phyloP scores from a whole-genome alignment of 2,797 vertebrate species.

The Sebastes kiyomatsui region DNA sequence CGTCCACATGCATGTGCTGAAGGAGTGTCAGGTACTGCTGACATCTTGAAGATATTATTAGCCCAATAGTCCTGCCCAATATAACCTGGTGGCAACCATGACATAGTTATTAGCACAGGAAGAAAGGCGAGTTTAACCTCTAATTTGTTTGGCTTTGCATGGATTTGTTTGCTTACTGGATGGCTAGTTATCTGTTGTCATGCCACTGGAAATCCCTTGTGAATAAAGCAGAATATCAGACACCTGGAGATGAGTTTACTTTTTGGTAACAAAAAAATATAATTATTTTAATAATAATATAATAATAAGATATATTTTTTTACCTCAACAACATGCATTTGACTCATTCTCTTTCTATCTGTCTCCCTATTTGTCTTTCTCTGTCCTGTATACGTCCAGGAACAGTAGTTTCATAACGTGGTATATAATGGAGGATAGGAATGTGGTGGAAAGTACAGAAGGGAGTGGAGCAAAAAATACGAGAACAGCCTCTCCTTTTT shows the following conservation, averaged over 20 bases:
- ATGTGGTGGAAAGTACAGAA: slow-evolving; percentile 29
- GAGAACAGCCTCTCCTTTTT: not conserved
- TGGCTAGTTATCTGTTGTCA: not conserved
- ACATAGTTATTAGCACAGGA: not conserved
- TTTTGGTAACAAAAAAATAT: not conserved
- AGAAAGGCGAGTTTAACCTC: not conserved
- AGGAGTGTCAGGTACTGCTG: slow-evolving; percentile 34
- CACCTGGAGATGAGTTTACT: not conserved
- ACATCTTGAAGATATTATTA: not conserved
- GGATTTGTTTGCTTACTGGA: not conserved
- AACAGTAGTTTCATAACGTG: slow-evolving; percentile 27
- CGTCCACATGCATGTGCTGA: not conserved
- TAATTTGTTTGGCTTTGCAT: not conserved
- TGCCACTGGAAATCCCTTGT: not conserved
- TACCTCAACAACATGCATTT: accelerated
- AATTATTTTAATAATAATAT: not conserved
- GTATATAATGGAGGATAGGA: slow-evolving; percentile 47
- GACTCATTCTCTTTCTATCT: not conserved
- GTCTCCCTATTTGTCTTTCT: not conserved
- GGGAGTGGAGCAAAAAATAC: slow-evolving; percentile 39
- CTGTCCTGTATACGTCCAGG: not conserved
- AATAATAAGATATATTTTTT: not conserved
- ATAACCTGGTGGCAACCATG: not conserved
- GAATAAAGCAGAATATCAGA: not conserved
- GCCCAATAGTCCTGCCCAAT: not conserved